Evolutionary conservation across 2,797 vertebrate genomes (phyloP), one percentile per base, ranked within the genome.

Genomic region (Myripristis jacobus): DNA sequence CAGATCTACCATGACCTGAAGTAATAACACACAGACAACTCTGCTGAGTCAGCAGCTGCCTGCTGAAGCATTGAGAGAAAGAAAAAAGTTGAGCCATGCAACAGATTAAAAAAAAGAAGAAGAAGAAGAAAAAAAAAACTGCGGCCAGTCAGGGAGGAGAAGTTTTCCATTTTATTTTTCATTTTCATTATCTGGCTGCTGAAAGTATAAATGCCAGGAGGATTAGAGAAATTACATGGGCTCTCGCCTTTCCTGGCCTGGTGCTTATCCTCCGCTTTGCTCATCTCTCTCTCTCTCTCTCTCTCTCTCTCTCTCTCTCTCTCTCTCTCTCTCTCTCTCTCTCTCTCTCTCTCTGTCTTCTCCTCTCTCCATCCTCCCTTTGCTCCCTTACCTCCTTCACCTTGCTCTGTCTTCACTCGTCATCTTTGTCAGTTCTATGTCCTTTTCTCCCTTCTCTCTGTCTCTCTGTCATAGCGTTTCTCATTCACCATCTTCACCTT

Each of bases 201-300:
- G 92, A 88, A 94, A 93, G 93, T 93, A 92, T 94, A 95, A 95
- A 94, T 95, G 93, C 93, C 93, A 93, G 80, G 79, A 93, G 94
- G 94, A 94, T 95, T 95, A 94, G 82, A 94, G 92, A 93, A 94
- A 95, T 94, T 88, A 95, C 93, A 94, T 91, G 90, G 91, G 86
- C 91, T 93, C 92, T 90, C 83, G 86, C 89, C 81, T 91, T 82
- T 89, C 91, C 91, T 91, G 91, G 84, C 85, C 87, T 67, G 73
- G 62, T 67, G 89, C 92, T 93, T 93, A 94, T 94, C 92, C 81
- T 81, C 63, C 71, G 76, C 86, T 85, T 77, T 75, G 73, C 85
- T 89, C 86, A 82, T 86, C 86, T 81, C 57, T 80, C 66, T 64
- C 71, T 38, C 77, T 52, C 76, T 55, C 57, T 31, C 56, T 55